Evolutionary conservation across 2,113 vertebrate genomes (phyloP).

Genomic region (Laticauda colubrina): DNA sequence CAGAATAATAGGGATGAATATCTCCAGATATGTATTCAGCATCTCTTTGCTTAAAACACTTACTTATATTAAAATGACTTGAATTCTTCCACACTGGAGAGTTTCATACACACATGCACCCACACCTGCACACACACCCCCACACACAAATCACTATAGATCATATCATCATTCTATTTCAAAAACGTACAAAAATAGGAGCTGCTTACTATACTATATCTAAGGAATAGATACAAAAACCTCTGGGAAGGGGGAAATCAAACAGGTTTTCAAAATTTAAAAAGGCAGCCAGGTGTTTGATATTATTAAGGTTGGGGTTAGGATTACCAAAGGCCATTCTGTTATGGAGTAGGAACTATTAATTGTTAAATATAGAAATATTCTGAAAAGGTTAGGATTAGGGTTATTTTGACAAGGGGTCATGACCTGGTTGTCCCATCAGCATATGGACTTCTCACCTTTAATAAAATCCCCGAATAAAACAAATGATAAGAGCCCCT

Average conservation of each 20-base stretch:
- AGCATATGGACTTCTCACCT: not conserved
- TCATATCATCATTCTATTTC: not conserved
- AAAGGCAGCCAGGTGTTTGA: not conserved
- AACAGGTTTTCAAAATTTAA: not conserved
- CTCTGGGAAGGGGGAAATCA: not conserved
- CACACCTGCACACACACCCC: too few relatives aligned
- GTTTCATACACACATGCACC: not conserved
- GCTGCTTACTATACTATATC: not conserved
- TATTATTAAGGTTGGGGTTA: not conserved
- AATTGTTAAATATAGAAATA: not conserved
- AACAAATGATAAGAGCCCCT: not conserved
- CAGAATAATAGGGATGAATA: not conserved
- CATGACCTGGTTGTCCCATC: not conserved
- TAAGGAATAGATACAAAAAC: not conserved
- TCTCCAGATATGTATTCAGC: not conserved
- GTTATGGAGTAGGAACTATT: not conserved
- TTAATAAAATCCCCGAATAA: not conserved
- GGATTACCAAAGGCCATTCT: not conserved
- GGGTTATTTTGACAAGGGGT: not conserved
- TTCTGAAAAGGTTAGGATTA: not conserved
- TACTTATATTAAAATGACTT: not conserved
- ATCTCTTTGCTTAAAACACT: not conserved
- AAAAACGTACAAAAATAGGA: not conserved
- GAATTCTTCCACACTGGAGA: not conserved
- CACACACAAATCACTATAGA: not conserved